Conservation (phyloP, 2,888 invertebrate genomes). For the Kryphioiulus occultus region DNA sequence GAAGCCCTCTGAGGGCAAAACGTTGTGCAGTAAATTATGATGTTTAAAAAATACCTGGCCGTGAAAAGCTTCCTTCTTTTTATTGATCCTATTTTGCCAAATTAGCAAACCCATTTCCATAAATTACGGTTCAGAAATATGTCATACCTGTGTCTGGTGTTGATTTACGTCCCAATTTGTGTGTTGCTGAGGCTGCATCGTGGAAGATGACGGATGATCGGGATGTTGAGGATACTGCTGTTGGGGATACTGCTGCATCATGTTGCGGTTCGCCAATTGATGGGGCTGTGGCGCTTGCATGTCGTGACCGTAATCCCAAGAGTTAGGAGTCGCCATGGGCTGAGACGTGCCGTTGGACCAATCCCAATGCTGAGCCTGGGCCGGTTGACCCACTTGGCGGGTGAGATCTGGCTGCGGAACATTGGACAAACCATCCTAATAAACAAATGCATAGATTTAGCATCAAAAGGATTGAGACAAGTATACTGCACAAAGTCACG, state of each 20-base stretch:
- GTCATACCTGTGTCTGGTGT: background rate
- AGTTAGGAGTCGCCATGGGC: background rate
- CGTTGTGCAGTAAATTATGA: too few species aligned
- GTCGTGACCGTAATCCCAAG: background rate
- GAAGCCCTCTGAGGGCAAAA: too few species aligned
- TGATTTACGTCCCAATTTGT: constrained; percentile 8
- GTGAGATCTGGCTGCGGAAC: background rate
- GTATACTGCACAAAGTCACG: background rate
- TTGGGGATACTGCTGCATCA: background rate
- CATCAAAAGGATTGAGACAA: background rate
- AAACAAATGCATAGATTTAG: background rate
- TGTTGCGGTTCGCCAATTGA: background rate
- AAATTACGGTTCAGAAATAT: too few species aligned
- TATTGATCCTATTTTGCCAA: too few species aligned
- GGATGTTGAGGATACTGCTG: background rate
- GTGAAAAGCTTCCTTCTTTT: too few species aligned
- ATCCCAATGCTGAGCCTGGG: constrained; percentile 17
- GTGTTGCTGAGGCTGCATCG: background rate
- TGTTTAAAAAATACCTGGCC: too few species aligned
- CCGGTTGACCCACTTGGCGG: constrained; percentile 31
- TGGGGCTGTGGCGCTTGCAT: background rate
- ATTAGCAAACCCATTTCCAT: too few species aligned
- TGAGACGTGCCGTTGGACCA: constrained; percentile 39
- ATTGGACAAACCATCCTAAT: constrained; percentile 21
- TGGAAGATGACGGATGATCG: background rate